A percentile compares a stretch with the other conserved stretches of the same genome.
These are phyloP conservation scores for Metellina segmentata DNA, from an alignment of 2,888 invertebrate genomes.

Conservation along the genomic window DNA sequence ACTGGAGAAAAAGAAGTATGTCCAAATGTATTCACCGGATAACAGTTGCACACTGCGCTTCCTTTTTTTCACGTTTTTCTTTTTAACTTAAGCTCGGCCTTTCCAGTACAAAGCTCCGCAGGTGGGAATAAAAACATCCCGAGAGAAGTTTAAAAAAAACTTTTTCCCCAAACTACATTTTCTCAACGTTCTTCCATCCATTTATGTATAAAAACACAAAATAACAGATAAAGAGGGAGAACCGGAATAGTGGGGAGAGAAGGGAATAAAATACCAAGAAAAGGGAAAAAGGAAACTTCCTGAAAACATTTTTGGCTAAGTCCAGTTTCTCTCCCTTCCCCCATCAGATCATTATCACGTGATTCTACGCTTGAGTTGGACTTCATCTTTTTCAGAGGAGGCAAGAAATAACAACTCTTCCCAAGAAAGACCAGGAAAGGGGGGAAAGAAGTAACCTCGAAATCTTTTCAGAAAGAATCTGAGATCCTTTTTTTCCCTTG, in stretches of 20 bases:
- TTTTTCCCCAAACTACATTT: neutral
- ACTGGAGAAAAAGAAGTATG: too few relatives aligned
- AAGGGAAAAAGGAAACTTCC: neutral
- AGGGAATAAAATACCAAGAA: neutral
- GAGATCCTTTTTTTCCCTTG: slow-evolving; percentile 19
- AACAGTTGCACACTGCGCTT: too few relatives aligned
- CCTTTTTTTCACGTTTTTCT: too few relatives aligned
- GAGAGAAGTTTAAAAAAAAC: neutral
- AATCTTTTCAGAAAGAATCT: slow-evolving; percentile 41
- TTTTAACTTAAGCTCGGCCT: too few relatives aligned
- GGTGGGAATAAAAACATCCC: neutral
- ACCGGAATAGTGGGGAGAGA: neutral
- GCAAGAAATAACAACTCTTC: neutral
- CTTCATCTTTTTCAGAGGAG: slow-evolving; percentile 9
- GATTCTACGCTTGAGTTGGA: slow-evolving; percentile 15
- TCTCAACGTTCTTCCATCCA: neutral
- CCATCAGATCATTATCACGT: slow-evolving; percentile 44
- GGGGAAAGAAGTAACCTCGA: neutral
- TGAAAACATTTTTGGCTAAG: neutral
- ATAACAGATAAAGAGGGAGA: neutral
- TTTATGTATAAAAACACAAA: neutral
- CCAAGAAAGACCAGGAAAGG: neutral
- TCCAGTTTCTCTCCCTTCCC: neutral
- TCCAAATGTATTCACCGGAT: too few relatives aligned
- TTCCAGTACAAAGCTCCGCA: neutral